Conservation (phyloP, 1,140 invertebrate species). For the Dysdera silvatica region DNA sequence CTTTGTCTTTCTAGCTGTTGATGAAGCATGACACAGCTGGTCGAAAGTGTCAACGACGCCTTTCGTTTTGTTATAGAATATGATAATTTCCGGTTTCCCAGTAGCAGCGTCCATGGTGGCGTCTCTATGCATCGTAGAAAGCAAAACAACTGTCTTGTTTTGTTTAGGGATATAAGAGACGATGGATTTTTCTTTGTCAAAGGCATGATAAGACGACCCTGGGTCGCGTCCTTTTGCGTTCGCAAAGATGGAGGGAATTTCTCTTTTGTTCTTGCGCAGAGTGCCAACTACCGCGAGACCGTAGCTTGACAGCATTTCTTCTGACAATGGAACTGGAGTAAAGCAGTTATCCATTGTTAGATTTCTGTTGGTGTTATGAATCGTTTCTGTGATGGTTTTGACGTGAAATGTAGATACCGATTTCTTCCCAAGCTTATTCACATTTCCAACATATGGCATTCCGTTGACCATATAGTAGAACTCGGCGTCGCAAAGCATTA, state of each 20-base stretch:
- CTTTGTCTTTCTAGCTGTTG: slow-evolving; percentile 37
- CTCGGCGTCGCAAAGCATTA: too few species aligned
- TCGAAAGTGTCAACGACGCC: slow-evolving; percentile 46
- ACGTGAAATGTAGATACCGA: too few species aligned
- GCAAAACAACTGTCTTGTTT: slow-evolving; percentile 30
- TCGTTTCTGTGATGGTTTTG: too few species aligned
- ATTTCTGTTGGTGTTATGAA: too few species aligned
- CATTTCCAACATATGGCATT: too few species aligned
- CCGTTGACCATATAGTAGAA: too few species aligned
- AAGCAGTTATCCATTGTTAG: slow-evolving; percentile 32
- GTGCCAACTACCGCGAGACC: slow-evolving; percentile 30
- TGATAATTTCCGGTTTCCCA: slow-evolving; percentile 43
- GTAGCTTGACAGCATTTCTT: slow-evolving; percentile 18
- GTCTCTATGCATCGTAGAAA: slow-evolving; percentile 31
- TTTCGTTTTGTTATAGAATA: slow-evolving; percentile 46
- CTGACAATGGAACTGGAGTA: slow-evolving; percentile 10
- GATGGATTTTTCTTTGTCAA: slow-evolving; percentile 20
- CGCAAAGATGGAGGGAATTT: slow-evolving; percentile 10
- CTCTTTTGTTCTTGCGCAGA: slow-evolving; percentile 28
- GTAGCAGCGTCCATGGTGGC: slow-evolving; percentile 7
- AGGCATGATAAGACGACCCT: slow-evolving; percentile 9
- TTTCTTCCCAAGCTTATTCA: too few species aligned
- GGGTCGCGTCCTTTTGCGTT: not conserved
- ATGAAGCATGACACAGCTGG: slow-evolving; percentile 41
- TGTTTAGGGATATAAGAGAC: slow-evolving; percentile 32